A percentile compares a stretch with the other conserved stretches of the same genome.
These are phyloP conservation scores for Drosophila falleni DNA, from an alignment of 2,888 invertebrate genomes.

Conservation along the genomic window DNA sequence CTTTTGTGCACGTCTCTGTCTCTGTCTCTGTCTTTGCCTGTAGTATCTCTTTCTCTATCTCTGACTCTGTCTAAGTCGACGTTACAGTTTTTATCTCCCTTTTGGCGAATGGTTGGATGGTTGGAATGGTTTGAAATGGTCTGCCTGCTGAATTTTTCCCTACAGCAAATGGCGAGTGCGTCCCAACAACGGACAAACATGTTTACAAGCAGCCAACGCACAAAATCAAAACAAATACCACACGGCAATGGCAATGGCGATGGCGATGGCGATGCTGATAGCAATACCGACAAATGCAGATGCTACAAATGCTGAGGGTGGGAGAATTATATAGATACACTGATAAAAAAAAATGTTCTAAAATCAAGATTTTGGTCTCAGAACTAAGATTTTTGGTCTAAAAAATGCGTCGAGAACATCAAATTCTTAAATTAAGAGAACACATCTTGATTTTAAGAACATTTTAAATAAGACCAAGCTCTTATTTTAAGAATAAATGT, in stretches of 20 bases:
- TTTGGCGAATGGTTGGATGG: background rate
- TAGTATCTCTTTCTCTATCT: no score
- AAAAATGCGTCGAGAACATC: no score
- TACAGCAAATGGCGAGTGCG: slow-evolving; percentile 5
- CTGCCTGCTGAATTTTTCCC: background rate
- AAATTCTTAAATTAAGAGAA: no score
- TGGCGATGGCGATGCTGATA: slow-evolving; percentile 14
- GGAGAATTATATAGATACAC: background rate
- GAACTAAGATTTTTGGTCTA: no score
- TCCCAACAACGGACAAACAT: slow-evolving; percentile 36
- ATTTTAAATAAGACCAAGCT: no score
- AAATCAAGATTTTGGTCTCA: no score
- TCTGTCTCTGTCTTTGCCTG: slow-evolving; percentile 1
- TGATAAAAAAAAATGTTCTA: no score
- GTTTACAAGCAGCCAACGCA: slow-evolving; percentile 46
- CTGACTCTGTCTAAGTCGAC: slow-evolving; percentile 1
- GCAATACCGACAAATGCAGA: slow-evolving; percentile 22
- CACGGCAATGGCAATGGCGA: slow-evolving; percentile 30
- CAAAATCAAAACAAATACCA: slow-evolving; percentile 70
- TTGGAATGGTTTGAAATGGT: background rate
- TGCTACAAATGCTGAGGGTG: slow-evolving; percentile 7
- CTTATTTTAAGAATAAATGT: no score
- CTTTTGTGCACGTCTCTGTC: slow-evolving; percentile 12
- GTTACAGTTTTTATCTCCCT: background rate
- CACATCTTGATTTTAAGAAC: no score